Conservation (phyloP, 2,797 vertebrate genomes). For the Bovichtus diacanthus region DNA sequence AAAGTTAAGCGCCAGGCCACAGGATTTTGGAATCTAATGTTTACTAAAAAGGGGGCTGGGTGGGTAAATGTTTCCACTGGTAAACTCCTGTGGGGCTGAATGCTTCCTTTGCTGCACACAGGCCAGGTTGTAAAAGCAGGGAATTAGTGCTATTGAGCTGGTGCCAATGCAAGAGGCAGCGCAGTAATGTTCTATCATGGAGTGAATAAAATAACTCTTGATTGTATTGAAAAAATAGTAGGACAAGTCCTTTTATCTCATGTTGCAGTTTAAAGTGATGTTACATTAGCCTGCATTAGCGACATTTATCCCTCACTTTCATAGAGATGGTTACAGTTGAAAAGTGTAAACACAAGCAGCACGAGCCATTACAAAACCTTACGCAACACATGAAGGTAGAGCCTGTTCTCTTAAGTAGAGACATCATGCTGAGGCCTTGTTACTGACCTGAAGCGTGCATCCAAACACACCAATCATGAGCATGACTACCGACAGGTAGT, state of each 20-base stretch:
- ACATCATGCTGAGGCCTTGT: background rate
- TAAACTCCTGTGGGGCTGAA: slow-evolving; percentile 71
- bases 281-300: slow-evolving; percentile 14
- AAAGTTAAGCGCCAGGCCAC: slow-evolving; percentile 26
- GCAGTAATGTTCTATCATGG: slow-evolving; percentile 41
- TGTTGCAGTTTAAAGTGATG: slow-evolving; percentile 6
- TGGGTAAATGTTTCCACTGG: slow-evolving; percentile 74
- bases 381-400: background rate
- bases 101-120: slow-evolving; percentile 62
- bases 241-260: slow-evolving; percentile 9
- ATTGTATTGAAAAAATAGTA: background rate
- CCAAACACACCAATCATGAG: slow-evolving; percentile 99
- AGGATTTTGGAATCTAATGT: slow-evolving; percentile 59
- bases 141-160: slow-evolving; percentile 44
- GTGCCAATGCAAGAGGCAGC: slow-evolving; percentile 44
- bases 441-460: slow-evolving; percentile 95
- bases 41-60: slow-evolving; percentile 72
- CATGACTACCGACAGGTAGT: slow-evolving; percentile 97
- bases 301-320: background rate
- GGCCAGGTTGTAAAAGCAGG: slow-evolving; percentile 65
- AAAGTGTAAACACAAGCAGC: background rate
- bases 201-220: slow-evolving; percentile 19
- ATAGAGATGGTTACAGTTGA: background rate
- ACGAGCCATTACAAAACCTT: background rate
- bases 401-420: background rate